phyloP scores from a whole-genome alignment of 1,140 invertebrate species.

The Cepaea nemoralis region DNA sequence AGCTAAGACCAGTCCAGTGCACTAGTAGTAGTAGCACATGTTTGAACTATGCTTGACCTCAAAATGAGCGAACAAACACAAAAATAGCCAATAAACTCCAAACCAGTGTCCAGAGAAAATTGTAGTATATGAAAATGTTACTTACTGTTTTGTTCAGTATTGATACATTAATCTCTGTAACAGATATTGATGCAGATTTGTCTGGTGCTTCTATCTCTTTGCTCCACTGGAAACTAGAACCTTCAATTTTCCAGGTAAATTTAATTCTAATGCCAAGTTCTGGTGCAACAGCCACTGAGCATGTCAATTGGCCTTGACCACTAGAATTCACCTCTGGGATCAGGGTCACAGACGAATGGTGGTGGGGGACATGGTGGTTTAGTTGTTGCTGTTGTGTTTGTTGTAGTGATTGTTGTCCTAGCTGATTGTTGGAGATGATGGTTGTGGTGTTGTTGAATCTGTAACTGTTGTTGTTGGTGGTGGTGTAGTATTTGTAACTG shows the following conservation, averaged over 20 bases:
- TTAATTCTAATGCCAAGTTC: background rate
- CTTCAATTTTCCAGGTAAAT: slow-evolving; percentile 26
- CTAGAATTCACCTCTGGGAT: slow-evolving; percentile 8
- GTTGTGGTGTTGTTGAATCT: slow-evolving; percentile 22
- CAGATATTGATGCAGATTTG: background rate
- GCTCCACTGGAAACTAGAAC: background rate
- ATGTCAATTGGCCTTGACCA: slow-evolving; percentile 19
- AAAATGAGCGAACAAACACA: no score
- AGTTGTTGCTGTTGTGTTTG: slow-evolving; percentile 41
- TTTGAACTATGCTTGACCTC: no score
- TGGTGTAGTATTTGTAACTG: slow-evolving; percentile 32
- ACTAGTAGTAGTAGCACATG: no score
- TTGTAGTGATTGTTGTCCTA: slow-evolving; percentile 39
- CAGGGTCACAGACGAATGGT: slow-evolving; percentile 36
- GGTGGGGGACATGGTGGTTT: slow-evolving; percentile 30
- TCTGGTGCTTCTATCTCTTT: slow-evolving; percentile 25
- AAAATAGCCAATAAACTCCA: no score
- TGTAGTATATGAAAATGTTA: no score
- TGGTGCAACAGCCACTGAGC: background rate
- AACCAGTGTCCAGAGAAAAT: no score
- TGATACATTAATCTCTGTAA: background rate
- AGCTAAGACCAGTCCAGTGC: no score
- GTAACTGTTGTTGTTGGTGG: slow-evolving; percentile 30
- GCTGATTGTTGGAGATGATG: slow-evolving; percentile 19
- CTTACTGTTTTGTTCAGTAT: slow-evolving; percentile 29